Evolutionary conservation across 2,888 invertebrate genomes (phyloP), one percentile per base, ranked within the genome.

Genomic region (Papilio demoleus): DNA sequence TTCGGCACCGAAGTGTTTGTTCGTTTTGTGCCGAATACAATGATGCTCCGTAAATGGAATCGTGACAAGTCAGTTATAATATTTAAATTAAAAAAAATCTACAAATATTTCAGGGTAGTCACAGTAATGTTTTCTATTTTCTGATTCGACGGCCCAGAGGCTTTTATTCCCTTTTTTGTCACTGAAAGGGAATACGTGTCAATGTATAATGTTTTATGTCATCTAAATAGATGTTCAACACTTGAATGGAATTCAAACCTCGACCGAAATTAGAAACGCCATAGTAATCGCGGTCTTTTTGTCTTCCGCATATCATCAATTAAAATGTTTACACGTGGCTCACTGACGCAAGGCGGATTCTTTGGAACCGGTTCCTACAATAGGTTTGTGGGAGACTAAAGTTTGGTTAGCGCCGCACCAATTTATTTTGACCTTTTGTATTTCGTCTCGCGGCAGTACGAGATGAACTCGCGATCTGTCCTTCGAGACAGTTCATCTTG

Each of bases 281-380:
- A 88, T 87, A 81, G 72, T 75, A 83, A 87, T 86, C 84, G 73
- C 71, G 72, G 66, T 77, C 77, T 85, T 87, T 88, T 88, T 86
- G 84, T 86, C 86, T 91, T 90, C 88, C 88, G 88, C 86, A 84
- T 90, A 81, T 89, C 87, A 88, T 89, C 90, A 90, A 91, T 91
- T 90, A 90, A 90, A 88, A 90, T 89, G 79, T 91, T 89, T 90
- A 86, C 88, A 90, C 88, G 89, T 89, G 89, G 84, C 81, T 82
- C 84, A 81, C 81, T 88, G 88, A 88, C 86, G 88, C 85, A 86
- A 87, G 81, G 83, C 85, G 83, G 82, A 89, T 90, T 88, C 88
- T 85, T 86, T 73, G 70, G 72, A 83, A 90, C 90, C 86, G 86
- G 91, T 91, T 88, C 70, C 70, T 73, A 86, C 86, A 88, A 87